Percentiles rank a stretch among this genome's conserved stretches.
These are phyloP conservation scores for Drosophila simulans DNA, from an alignment of 1,140 invertebrate species.

Conservation along the genomic window DNA sequence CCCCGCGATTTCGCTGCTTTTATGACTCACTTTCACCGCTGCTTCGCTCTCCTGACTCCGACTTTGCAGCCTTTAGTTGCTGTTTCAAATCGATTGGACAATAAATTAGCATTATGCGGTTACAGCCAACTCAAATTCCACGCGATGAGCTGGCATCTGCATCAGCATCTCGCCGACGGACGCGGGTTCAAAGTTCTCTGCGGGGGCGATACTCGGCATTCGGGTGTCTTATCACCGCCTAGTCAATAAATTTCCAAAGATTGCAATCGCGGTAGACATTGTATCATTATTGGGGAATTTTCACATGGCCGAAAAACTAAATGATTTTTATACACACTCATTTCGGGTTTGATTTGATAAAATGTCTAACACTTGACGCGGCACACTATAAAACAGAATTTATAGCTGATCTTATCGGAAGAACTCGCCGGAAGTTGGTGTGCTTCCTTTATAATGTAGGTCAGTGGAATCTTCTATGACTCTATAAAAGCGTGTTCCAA, in stretches of 20 bases:
- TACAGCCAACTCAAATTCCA: slow-evolving; percentile 32
- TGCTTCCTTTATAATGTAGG: too few relatives aligned
- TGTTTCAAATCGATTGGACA: slow-evolving; percentile 75
- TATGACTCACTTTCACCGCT: slow-evolving; percentile 51
- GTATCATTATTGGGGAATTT: slow-evolving; percentile 14
- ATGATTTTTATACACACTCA: neutral
- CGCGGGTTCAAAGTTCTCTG: slow-evolving; percentile 31
- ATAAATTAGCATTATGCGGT: slow-evolving; percentile 76
- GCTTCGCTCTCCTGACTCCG: neutral
- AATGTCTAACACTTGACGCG: neutral
- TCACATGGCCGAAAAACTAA: too few relatives aligned
- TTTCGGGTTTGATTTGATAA: neutral
- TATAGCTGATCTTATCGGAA: neutral
- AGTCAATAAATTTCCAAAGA: neutral
- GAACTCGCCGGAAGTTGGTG: neutral
- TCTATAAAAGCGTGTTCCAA: too few relatives aligned
- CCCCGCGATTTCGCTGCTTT: slow-evolving; percentile 9
- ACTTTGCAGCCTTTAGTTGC: slow-evolving; percentile 50
- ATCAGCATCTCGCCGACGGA: neutral
- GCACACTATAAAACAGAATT: neutral
- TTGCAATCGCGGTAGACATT: slow-evolving; percentile 2
- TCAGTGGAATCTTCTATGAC: neutral
- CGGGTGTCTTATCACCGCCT: slow-evolving; percentile 4
- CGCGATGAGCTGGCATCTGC: slow-evolving; percentile 48
- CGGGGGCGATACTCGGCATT: neutral